Evolutionary conservation across 2,888 invertebrate species (phyloP).

Genomic region (Platycnemis pennipes): DNA sequence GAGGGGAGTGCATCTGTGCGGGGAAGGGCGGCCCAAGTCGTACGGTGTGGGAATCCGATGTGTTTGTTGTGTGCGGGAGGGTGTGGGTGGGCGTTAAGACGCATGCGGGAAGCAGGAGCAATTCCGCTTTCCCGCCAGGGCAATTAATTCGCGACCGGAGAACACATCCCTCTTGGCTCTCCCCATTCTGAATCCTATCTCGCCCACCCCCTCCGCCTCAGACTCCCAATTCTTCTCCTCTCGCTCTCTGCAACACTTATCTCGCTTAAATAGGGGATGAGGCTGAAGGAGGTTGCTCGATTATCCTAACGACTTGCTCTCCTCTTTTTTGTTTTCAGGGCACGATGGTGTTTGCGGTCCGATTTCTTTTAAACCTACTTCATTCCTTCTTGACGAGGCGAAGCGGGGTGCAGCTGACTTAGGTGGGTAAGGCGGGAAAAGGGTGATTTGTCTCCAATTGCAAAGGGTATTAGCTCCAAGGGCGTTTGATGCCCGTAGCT

Average conservation of each 20-base stretch:
- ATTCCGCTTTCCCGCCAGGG: constrained; percentile 63
- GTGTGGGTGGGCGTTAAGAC: neutral
- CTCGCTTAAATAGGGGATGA: constrained; percentile 41
- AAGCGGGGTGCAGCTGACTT: neutral
- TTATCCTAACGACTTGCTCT: constrained; percentile 33
- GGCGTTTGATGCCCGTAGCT: neutral
- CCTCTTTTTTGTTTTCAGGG: neutral
- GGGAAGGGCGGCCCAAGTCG: neutral
- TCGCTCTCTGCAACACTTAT: neutral
- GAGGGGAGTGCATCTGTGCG: neutral
- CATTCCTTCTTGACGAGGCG: neutral
- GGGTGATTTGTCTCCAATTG: neutral
- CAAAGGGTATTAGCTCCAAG: too few species aligned
- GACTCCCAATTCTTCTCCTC: neutral
- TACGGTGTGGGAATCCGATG: neutral
- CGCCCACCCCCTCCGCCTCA: neutral
- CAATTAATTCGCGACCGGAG: constrained; percentile 50
- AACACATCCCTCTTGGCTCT: constrained; percentile 12
- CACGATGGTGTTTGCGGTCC: neutral
- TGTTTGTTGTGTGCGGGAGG: neutral
- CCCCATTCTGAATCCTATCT: neutral
- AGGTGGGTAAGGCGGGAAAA: neutral
- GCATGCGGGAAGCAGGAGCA: constrained; percentile 28
- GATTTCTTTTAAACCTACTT: neutral
- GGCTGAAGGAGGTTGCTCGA: constrained; percentile 13